phyloP scores from a whole-genome alignment of 2,113 vertebrate species.

The Syngnathus typhle region DNA sequence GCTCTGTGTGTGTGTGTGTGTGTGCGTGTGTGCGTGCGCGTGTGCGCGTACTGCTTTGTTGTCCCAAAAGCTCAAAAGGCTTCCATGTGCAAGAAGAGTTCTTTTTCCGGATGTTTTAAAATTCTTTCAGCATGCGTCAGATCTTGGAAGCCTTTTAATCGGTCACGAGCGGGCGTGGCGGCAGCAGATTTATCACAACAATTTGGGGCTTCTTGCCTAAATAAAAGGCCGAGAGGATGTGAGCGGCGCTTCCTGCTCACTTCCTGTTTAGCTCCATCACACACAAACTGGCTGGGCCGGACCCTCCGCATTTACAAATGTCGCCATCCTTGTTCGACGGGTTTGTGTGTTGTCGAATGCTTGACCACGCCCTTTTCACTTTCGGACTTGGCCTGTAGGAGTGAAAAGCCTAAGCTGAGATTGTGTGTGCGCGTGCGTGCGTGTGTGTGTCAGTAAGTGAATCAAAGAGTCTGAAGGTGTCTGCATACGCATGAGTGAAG shows the following conservation, averaged over 20 bases:
- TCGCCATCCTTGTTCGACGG: constrained; percentile 43
- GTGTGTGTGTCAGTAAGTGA: not conserved
- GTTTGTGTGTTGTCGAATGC: constrained; percentile 20
- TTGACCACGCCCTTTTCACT: constrained; percentile 1
- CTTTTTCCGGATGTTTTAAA: not conserved
- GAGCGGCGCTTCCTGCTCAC: constrained; percentile 4
- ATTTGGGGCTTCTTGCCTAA: not conserved
- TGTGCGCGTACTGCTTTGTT: too few relatives aligned
- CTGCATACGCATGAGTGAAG: too few relatives aligned
- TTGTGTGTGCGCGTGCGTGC: not conserved
- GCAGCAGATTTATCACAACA: not conserved
- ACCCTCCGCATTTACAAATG: constrained; percentile 52
- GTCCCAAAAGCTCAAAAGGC: too few relatives aligned
- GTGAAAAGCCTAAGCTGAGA: not conserved
- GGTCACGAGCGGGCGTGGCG: not conserved
- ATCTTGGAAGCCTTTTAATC: not conserved
- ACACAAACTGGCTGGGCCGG: constrained; percentile 1
- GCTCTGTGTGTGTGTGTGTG: not conserved
- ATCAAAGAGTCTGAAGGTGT: too few relatives aligned
- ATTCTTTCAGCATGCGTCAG: not conserved
- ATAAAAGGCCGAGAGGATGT: not conserved
- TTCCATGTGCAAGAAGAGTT: not conserved
- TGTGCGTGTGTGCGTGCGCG: too few relatives aligned
- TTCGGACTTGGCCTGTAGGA: not conserved
- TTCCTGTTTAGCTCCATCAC: constrained; percentile 20